Evolutionary conservation across 2,888 invertebrate species (phyloP), one percentile per base, ranked within the genome.

Genomic region (Tryphoninae sp.): DNA sequence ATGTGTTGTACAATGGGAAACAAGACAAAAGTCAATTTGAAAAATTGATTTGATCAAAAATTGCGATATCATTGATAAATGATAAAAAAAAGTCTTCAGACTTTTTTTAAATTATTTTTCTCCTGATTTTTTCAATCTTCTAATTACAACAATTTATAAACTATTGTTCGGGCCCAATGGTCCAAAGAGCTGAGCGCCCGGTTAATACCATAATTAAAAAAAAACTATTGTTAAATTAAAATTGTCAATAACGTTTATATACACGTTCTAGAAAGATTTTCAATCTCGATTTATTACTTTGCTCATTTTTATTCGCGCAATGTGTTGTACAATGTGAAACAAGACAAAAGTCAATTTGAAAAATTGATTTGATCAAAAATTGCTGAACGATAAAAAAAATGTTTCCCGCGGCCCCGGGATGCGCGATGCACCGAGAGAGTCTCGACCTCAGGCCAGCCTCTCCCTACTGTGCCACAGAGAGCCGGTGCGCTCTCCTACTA

Each of bases 391-490:
- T 16, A 2, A 33, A 33, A 6, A 33, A 33, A 33, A 45, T 11
- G 13, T 45, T 45, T 69, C 55, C 42, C 59, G 45, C 23, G 45
- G 26, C 62, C 49, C 22, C 53, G 40, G 13, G 51, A 42, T 23
- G 51, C 58, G 42, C 42, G 8, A 49, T 73, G 23, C 58, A 67
- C 51, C 67, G 67, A 73, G 65, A 65, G 64, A 64, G 49, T 67
- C 40, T 61, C 59, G 65, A 67, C 59, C 65, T 78, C 65, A 51
- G 72, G 19, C 23, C 65, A 75, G 75, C 58, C 65, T 76, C 77
- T 65, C 53, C 73, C 67, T 65, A 78, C 61, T 78, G 72, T 73
- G 73, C 67, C 73, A 78, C 61, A 73, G 59, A 68, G 53, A 40
- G 49, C 59, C 16, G 58, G 16, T 61, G 72, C 59, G 74, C 40